These are phyloP conservation scores for Polypedilum vanderplanki DNA, from an alignment of 1,140 invertebrate species.

Conservation along the genomic window DNA sequence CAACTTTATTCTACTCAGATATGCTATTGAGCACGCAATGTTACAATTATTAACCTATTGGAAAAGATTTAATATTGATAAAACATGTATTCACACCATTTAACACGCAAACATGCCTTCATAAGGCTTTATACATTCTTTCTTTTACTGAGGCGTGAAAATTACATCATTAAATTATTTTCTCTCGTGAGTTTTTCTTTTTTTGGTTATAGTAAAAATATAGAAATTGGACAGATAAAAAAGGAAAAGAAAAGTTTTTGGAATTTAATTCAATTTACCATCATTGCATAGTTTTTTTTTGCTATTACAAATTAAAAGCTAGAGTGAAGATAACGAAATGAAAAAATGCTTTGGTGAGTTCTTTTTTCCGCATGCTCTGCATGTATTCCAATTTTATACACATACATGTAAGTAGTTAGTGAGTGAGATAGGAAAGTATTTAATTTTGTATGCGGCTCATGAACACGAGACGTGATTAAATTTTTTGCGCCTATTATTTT, in stretches of 20 bases:
- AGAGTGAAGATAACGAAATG: too few species aligned
- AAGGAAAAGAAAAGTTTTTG: neutral
- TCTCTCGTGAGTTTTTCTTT: neutral
- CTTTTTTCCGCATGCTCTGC: neutral
- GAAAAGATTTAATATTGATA: slow-evolving; percentile 9
- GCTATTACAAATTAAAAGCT: too few species aligned
- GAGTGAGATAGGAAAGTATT: too few species aligned
- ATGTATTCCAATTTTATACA: neutral
- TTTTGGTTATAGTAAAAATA: too few species aligned
- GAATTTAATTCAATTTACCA: neutral
- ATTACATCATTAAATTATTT: neutral
- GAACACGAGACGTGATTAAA: neutral
- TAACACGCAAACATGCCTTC: neutral
- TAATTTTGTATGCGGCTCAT: neutral
- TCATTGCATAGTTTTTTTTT: too few species aligned
- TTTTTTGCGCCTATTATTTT: slow-evolving; percentile 7
- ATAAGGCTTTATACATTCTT: neutral
- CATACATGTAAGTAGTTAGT: too few species aligned
- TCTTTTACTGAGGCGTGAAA: neutral
- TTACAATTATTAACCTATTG: slow-evolving; percentile 8
- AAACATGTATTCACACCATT: slow-evolving; percentile 7
- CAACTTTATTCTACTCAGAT: neutral
- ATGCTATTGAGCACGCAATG: slow-evolving; percentile 5
- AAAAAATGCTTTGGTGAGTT: too few species aligned
- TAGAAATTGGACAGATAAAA: neutral